Evolutionary conservation across 2,888 invertebrate species (phyloP).

Genomic region (Agrilus cyanescens): DNA sequence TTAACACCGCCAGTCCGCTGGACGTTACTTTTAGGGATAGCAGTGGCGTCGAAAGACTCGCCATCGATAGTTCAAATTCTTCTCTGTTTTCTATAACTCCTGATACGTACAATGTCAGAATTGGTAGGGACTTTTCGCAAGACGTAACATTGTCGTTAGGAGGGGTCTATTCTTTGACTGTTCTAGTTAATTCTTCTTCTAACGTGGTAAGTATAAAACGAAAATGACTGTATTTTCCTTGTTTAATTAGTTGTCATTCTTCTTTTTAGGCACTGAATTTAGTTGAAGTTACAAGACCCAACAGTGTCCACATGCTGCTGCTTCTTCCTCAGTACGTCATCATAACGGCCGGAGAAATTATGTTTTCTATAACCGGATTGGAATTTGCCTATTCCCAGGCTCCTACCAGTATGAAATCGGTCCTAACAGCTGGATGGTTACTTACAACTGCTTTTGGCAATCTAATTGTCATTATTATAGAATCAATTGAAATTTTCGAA

Average conservation of each 20-base stretch:
- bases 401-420: slow-evolving; percentile 86
- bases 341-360: slow-evolving; percentile 86
- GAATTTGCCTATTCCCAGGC: slow-evolving; percentile 95
- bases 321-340: slow-evolving; percentile 86
- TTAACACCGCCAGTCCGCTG: slow-evolving; percentile 1
- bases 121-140: slow-evolving; percentile 12
- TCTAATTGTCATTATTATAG: slow-evolving; percentile 80
- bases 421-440: slow-evolving; percentile 85
- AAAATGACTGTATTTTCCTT: too few relatives aligned
- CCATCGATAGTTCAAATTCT: not conserved
- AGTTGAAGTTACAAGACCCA: slow-evolving; percentile 50
- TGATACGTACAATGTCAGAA: slow-evolving; percentile 7
- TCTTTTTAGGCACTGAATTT: slow-evolving; percentile 23
- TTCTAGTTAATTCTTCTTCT: slow-evolving; percentile 32
- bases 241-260: not conserved
- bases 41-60: not conserved
- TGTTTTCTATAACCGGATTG: slow-evolving; percentile 92
- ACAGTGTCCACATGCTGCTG: slow-evolving; percentile 70
- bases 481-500: slow-evolving; percentile 63
- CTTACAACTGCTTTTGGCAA: slow-evolving; percentile 90
- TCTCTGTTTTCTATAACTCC: slow-evolving; percentile 8
- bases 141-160: slow-evolving; percentile 40
- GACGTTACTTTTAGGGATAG: not conserved
- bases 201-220: slow-evolving; percentile 28
- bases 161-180: slow-evolving; percentile 52